Evolutionary conservation across 30 jellyfish, hydroid and myxozoan genomes (phyloP).

Genomic region (Rhopilema esculentum): DNA sequence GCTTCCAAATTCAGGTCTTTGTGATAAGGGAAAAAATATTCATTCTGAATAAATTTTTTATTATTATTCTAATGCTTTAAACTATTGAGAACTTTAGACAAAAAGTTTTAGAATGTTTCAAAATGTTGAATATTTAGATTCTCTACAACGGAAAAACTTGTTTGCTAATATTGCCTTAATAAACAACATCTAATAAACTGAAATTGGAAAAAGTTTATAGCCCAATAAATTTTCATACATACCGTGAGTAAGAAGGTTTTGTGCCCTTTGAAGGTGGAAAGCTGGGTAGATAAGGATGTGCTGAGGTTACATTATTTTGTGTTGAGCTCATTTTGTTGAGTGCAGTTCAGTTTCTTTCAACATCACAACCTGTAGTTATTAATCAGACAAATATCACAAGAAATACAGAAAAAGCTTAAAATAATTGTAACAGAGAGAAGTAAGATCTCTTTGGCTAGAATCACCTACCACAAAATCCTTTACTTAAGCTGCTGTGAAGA

Average conservation of each 20-base stretch:
- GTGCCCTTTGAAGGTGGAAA: conserved; percentile 64
- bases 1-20: too few relatives aligned
- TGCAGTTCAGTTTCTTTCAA: not conserved
- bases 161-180: too few relatives aligned
- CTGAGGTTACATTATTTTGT: conserved; percentile 2
- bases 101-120: too few relatives aligned
- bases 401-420: not conserved
- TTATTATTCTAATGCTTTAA: too few relatives aligned
- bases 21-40: too few relatives aligned
- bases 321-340: not conserved
- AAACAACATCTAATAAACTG: too few relatives aligned
- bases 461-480: not conserved
- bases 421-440: not conserved
- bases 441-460: not conserved
- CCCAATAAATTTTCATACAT: not conserved
- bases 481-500: not conserved
- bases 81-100: too few relatives aligned
- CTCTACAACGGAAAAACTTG: too few relatives aligned
- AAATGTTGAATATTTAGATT: too few relatives aligned
- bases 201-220: not conserved
- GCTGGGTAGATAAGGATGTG: conserved; percentile 44
- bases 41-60: too few relatives aligned
- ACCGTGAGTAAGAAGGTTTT: conserved; percentile 69
- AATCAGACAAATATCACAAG: too few relatives aligned
- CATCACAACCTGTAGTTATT: not conserved